Conservation (phyloP, 2,888 invertebrate genomes). For the Sinhomidia bicolor region DNA sequence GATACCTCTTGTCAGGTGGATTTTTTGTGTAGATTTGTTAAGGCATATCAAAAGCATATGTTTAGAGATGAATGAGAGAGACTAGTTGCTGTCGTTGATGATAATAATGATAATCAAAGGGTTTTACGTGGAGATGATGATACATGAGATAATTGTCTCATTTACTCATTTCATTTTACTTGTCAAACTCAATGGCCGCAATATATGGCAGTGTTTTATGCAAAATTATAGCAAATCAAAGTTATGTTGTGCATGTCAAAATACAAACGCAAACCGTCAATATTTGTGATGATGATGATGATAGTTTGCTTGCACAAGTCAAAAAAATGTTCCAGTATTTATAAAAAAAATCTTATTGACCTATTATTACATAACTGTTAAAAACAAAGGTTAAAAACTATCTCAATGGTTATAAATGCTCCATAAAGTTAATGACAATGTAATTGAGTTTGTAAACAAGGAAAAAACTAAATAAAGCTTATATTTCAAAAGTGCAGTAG, state of each 20-base stretch:
- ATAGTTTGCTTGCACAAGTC: no score
- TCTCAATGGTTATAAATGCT: no score
- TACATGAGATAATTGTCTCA: conserved; percentile 55
- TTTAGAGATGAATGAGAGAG: conserved; percentile 51
- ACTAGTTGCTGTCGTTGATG: conserved; percentile 16
- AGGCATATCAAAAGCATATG: conserved; percentile 50
- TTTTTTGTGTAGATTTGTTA: conserved; percentile 50
- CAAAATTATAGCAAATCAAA: neutral
- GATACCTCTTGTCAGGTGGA: conserved; percentile 70
- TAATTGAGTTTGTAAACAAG: no score
- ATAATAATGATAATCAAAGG: conserved; percentile 44
- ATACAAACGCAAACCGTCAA: neutral
- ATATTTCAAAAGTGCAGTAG: no score
- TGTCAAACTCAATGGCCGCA: conserved; percentile 35
- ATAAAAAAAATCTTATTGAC: no score
- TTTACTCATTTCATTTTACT: conserved; percentile 44
- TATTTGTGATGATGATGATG: no score
- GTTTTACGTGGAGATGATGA: conserved; percentile 54
- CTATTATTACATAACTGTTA: no score
- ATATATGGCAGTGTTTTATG: neutral
- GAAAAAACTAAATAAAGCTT: no score
- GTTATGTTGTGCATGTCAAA: neutral
- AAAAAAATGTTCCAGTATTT: no score
- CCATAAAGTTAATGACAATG: no score
- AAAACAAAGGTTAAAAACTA: no score